Base-by-base conservation (phyloP, 2,888 invertebrate genomes). In the Aleiodes alternator region DNA sequence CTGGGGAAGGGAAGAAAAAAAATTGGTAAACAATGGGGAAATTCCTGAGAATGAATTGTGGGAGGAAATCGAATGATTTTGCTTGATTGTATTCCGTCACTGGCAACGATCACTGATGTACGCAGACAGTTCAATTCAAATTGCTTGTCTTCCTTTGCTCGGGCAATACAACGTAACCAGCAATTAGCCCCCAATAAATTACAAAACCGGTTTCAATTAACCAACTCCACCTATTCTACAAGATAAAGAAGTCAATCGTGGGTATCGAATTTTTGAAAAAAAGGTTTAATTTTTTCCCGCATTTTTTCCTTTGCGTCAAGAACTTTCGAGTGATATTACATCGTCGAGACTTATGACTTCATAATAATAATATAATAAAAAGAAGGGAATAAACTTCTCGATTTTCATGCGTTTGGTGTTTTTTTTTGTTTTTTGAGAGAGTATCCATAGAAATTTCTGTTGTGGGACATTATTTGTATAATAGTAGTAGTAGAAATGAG, bases 131-230 rank as follows among this genome's bases (percentile, higher is more conserved):
- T 84, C 80, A 84, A 84, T 82, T 83, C 80, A 72, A 83, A 81
- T 81, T 79, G 80, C 79, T 34, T 55, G 31, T 80, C 82, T 81
- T 81, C 82, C 81, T 80, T 78, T 77, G 53, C 76, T 80, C 78
- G 78, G 76, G 73, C 43, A 43, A 34, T 43, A 79, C 56, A 81
- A 81, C 83, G 81, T 77, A 83, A 81, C 83, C 84, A 84, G 84
- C 86, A 86, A 86, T 86, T 84, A 85, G 83, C 82, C 82, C 81
- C 83, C 84, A 81, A 85, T 85, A 85, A 85, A 84, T 85, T 84
- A 70, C 53, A 75, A 57, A 38, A 66, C 74, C 53, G 76, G 78
- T 11, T 23, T 56, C 23, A 56, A 23, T 56, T 56, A 56, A 56
- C 23, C 56, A 23, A 23, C 23, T 23, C 56, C 16, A 16, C 56